These are phyloP conservation scores for Lepus europaeus DNA, from an alignment of 2,113 vertebrate species.

Conservation along the genomic window DNA sequence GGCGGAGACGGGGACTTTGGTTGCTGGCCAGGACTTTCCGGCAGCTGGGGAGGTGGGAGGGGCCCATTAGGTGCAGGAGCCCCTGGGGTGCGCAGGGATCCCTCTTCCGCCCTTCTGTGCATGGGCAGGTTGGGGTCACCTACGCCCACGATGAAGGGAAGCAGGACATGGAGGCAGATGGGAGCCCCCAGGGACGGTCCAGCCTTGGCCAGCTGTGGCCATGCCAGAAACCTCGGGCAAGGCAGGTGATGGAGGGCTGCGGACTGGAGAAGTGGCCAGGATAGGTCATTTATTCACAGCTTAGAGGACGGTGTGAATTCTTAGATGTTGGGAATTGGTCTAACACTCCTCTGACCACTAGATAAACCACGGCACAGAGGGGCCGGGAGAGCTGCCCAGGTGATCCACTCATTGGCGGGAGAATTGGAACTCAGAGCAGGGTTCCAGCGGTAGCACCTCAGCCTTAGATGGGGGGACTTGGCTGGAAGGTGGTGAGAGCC, in stretches of 20 bases:
- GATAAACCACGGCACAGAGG: neutral
- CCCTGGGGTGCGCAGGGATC: neutral
- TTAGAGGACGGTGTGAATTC: neutral
- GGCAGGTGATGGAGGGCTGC: neutral
- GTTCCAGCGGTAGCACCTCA: too few species aligned
- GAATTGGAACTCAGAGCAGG: neutral
- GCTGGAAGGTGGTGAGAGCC: rapidly evolving
- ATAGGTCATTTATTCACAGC: too few species aligned
- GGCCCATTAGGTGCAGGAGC: neutral
- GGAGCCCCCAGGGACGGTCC: neutral
- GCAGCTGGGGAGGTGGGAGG: neutral
- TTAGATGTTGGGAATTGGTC: too few species aligned
- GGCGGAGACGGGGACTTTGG: slow-evolving; percentile 36
- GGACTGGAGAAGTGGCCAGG: too few species aligned
- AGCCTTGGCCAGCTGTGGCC: neutral
- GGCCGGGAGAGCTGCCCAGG: rapidly evolving
- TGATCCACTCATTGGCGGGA: rapidly evolving
- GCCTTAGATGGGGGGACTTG: rapidly evolving
- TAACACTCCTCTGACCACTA: neutral
- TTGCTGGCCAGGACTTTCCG: neutral
- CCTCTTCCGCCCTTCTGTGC: neutral
- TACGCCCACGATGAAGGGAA: neutral
- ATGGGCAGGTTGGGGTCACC: neutral
- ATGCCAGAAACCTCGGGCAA: neutral
- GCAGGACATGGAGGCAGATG: neutral